phyloP scores from a whole-genome alignment of 2,113 vertebrate species.

The Orycteropus afer region DNA sequence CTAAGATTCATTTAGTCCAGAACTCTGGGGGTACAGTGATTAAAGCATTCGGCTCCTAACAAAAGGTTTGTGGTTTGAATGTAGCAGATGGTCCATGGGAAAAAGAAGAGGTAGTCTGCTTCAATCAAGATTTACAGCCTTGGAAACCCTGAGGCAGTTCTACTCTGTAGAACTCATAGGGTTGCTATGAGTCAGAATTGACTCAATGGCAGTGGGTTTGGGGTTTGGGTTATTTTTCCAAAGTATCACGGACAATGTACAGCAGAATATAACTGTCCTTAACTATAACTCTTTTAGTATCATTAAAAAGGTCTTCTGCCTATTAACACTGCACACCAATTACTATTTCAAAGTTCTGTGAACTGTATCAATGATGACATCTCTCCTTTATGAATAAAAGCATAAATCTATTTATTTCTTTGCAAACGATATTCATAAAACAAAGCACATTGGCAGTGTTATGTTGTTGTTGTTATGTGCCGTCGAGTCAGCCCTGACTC shows the following conservation, averaged over 20 bases:
- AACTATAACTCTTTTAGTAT: neutral
- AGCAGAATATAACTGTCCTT: neutral
- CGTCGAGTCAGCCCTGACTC: too few species aligned
- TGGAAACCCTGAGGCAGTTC: too few species aligned
- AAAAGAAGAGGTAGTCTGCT: too few species aligned
- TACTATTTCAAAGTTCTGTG: neutral
- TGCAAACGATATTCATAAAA: constrained; percentile 41
- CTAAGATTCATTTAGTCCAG: neutral
- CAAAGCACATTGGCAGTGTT: neutral
- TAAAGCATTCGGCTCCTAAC: too few species aligned
- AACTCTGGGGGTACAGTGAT: too few species aligned
- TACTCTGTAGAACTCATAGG: too few species aligned
- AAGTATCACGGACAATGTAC: neutral
- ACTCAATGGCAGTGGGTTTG: too few species aligned
- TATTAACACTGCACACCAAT: constrained; percentile 32
- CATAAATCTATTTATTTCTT: constrained; percentile 31
- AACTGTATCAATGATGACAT: neutral
- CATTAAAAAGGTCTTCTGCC: neutral
- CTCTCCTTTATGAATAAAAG: neutral
- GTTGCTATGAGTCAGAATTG: too few species aligned
- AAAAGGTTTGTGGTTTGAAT: too few species aligned
- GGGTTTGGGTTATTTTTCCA: neutral
- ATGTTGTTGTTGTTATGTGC: too few species aligned
- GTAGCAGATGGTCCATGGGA: too few species aligned
- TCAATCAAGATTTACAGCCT: too few species aligned